Percentiles rank a stretch among this genome's conserved stretches.
Conservation (phyloP, 2,797 vertebrate genomes). For the Falco peregrinus region DNA sequence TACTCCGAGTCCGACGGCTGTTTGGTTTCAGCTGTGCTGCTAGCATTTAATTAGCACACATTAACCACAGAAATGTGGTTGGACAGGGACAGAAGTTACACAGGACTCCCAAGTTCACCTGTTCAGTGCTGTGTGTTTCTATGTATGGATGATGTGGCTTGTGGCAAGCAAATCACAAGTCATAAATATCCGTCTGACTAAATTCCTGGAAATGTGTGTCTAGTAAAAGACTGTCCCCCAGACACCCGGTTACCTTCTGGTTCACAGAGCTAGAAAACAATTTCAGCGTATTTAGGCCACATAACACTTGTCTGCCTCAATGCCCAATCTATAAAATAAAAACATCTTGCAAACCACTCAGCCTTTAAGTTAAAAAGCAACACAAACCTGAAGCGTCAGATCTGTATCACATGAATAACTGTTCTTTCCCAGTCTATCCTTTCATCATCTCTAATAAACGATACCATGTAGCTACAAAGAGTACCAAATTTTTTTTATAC, state of each 20-base stretch:
- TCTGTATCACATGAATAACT: neutral
- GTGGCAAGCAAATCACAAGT: neutral
- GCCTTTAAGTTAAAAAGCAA: neutral
- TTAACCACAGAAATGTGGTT: neutral
- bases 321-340: neutral
- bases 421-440: neutral
- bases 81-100: neutral
- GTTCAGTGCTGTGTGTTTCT: neutral
- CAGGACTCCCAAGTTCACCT: constrained; percentile 8
- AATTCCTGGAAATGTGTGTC: neutral
- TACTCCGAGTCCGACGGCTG: fast-evolving
- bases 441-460: neutral
- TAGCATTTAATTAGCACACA: neutral
- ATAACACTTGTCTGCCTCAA: neutral
- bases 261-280: neutral
- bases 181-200: neutral
- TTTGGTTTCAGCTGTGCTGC: neutral
- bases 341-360: neutral
- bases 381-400: neutral
- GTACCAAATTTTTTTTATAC: neutral
- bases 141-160: neutral
- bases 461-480: neutral
- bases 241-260: neutral
- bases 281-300: neutral
- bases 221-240: neutral